These are phyloP conservation scores for Epirrhoe tristata DNA, from an alignment of 2,888 invertebrate genomes.

Conservation along the genomic window DNA sequence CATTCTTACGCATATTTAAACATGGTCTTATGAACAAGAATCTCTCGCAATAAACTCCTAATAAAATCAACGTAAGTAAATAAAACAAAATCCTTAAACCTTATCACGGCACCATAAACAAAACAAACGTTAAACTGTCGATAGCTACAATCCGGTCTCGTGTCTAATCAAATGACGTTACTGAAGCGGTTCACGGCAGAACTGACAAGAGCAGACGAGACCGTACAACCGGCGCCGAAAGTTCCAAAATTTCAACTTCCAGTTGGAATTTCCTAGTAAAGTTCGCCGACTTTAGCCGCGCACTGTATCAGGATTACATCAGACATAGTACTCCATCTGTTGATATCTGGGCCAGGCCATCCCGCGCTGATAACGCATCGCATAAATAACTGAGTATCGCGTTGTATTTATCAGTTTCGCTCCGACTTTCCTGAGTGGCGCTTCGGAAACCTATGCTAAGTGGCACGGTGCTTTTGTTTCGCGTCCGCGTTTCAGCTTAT, in stretches of 20 bases:
- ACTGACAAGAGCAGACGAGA: conserved; percentile 27
- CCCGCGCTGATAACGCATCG: conserved; percentile 65
- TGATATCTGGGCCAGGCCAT: conserved; percentile 65
- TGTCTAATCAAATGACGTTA: conserved; percentile 44
- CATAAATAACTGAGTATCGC: conserved; percentile 63
- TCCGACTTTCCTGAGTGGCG: conserved; percentile 46
- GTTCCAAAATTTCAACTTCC: no score
- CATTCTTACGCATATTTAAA: background rate
- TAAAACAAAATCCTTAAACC: conserved; percentile 21
- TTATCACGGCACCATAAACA: conserved; percentile 21
- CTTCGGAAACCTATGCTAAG: conserved; percentile 25
- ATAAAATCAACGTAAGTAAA: conserved; percentile 7
- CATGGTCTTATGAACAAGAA: background rate
- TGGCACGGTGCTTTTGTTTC: conserved; percentile 46
- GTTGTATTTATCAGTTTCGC: conserved; percentile 64
- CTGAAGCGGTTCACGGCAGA: conserved; percentile 67
- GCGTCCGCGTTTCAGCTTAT: conserved; percentile 45
- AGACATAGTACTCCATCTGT: conserved; percentile 46
- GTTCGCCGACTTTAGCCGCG: conserved; percentile 39
- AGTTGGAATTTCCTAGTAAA: conserved; percentile 2
- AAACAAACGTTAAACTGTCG: conserved; percentile 40
- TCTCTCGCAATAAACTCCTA: background rate
- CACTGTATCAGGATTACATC: conserved; percentile 49
- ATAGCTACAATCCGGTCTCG: conserved; percentile 37
- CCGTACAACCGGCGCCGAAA: conserved; percentile 27